phyloP scores from a whole-genome alignment of 2,888 invertebrate genomes.

The Rhopalosiphum nymphaeae region DNA sequence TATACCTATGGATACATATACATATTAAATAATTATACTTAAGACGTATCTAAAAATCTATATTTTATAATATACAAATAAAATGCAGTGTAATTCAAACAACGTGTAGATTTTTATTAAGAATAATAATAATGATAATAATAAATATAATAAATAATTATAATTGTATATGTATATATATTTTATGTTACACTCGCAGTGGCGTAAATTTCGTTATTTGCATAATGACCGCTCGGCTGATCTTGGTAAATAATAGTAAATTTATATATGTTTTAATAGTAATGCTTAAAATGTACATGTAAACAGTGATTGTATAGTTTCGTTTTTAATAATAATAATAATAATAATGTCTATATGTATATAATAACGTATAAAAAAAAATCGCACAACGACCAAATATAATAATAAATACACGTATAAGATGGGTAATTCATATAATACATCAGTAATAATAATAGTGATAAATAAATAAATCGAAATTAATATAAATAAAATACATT shows the following conservation, averaged over 20 bases:
- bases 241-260: not conserved
- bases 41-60: not conserved
- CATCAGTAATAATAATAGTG: not conserved
- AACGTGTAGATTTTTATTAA: slow-evolving; percentile 44
- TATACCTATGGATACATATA: too few species aligned
- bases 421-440: not conserved
- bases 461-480: slow-evolving; percentile 16
- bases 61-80: not conserved
- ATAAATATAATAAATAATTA: slow-evolving; percentile 32
- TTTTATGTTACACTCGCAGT: not conserved
- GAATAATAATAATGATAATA: slow-evolving; percentile 41
- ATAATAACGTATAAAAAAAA: slow-evolving; percentile 12
- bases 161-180: not conserved
- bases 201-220: not conserved
- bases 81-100: slow-evolving; percentile 30
- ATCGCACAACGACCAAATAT: slow-evolving; percentile 28
- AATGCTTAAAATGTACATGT: slow-evolving; percentile 31
- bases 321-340: not conserved
- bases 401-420: not conserved
- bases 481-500: not conserved
- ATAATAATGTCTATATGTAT: slow-evolving; percentile 17
- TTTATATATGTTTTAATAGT: not conserved
- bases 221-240: not conserved
- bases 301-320: slow-evolving; percentile 26
- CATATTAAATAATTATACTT: too few species aligned